Evolutionary conservation across 2,888 invertebrate genomes (phyloP), one percentile per base, ranked within the genome.

Genomic region (Lutraria lutraria): DNA sequence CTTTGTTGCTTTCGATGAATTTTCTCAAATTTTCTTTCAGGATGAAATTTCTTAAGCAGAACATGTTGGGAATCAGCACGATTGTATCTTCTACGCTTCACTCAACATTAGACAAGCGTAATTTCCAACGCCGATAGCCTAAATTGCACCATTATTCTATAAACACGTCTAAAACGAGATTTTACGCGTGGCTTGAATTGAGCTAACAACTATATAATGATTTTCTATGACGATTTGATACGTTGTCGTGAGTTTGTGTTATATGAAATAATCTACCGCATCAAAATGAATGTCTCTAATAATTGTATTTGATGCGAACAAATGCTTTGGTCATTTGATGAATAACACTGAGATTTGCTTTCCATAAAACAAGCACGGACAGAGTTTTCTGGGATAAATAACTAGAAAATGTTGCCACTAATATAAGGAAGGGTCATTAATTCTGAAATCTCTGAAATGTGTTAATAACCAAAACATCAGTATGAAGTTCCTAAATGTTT

Each of bases 151-250:
- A 68, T 84, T 68, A 84, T 72, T 72, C 72, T 52, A 68, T 52
- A 72, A 84, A 52, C 63, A 52, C 68, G 72, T 52, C 25, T 76
- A 29, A 53, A 6, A 72, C 53, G 25, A 31, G 84, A 68, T 84
- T 84, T 84, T 68, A 83, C 83, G 83, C 63, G 63, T 34, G 56
- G 31, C 56, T 43, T 83, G 83, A 60, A 84, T 84, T 72, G 72
- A 84, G 52, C 72, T 84, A 83, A 52, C 68, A 19, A 34, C 19
- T 10, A 25, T 21, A 53, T 84, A 72, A 53, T 84, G 84, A 72
- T 68, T 72, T 34, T 72, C 63, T 72, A n/a, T 68, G 52, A 52
- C 31, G 34, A n/a, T 53, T 52, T 56, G 54, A 60, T 83, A 29
- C 83, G 21, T 0, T 83, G 52, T 29, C 83, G 72, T 83, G 83